Evolutionary conservation across 2,113 vertebrate species (phyloP), one percentile per base, ranked within the genome.

Genomic region (Lota lota): DNA sequence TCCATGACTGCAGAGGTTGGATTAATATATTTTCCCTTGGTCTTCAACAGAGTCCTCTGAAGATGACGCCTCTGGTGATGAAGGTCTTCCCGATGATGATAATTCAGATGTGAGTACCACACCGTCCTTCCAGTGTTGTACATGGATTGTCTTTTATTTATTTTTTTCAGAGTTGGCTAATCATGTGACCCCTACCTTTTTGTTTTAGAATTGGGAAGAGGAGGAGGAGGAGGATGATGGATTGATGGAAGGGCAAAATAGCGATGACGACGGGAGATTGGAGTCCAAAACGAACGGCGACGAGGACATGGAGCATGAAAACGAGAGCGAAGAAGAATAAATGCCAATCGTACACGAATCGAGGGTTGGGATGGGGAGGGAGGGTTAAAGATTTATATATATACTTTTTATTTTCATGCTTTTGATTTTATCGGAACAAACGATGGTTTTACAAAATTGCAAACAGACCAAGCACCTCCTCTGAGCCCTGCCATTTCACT

Each of bases 261-360:
- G 93, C 0, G 85, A 94, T 19, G 85, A 89, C 5, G 94, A 94
- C 20, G 85, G 78, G 85, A 87, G 89, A 71, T 91, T 90, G 75
- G 93, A 96, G 77, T 94, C 94, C 76, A 97, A 96, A 88, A 87
- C 94, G 1, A 98, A 96, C 22, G 95, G 95, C 12, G 97, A 98
- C 78, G 98, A 96, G 50, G 96, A 98, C 79, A 91, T 95, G 88
- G 96, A 99, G 63, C 93, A 92, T 16, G 96, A 92, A 64, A 96
- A 97, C 1, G 96, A 95, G 89, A 98, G 97, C 51, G 97, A 98
- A 90, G 96, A 98, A 82, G 97, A 99, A 83, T 98, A 72, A 58
- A 67, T 1, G 11, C 63, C 56, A 74, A 62, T 70, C 59, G 61
- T 62, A 77, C 64, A 69, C 22, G 66, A 80, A 67, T 54, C 16